These are phyloP conservation scores for Trichonephila clavata DNA, from an alignment of 1,140 invertebrate genomes.

Conservation along the genomic window DNA sequence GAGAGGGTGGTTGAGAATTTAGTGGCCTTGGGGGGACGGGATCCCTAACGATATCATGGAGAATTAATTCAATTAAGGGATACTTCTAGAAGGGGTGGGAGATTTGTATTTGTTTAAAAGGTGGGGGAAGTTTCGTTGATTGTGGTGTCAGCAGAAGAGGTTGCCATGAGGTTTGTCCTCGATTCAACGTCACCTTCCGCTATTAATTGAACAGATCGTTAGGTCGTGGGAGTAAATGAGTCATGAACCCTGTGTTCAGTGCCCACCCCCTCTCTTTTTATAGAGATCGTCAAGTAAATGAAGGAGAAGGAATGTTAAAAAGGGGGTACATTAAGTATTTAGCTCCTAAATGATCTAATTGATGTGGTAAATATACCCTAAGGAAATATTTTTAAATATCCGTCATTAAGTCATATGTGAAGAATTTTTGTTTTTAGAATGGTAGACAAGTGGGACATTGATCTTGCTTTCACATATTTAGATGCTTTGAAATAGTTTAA, in stretches of 20 bases:
- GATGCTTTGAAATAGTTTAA: too few relatives aligned
- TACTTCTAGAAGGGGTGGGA: conserved; percentile 50
- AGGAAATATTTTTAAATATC: not conserved
- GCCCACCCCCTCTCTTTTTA: not conserved
- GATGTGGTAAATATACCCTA: conserved; percentile 11
- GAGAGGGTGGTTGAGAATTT: conserved; percentile 18
- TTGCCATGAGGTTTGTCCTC: conserved; percentile 8
- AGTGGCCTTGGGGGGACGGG: conserved; percentile 16
- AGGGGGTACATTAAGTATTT: not conserved
- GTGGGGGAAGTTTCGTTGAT: conserved; percentile 13
- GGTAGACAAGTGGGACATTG: not conserved
- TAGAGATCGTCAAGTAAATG: conserved; percentile 1
- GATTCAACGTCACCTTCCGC: not conserved
- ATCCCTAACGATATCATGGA: conserved; percentile 71
- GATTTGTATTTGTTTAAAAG: conserved; percentile 75
- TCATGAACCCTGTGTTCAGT: conserved; percentile 21
- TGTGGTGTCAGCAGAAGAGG: conserved; percentile 28
- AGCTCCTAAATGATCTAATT: conserved; percentile 3
- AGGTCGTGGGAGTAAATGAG: conserved; percentile 40
- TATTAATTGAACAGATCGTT: conserved; percentile 63
- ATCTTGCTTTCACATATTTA: too few relatives aligned
- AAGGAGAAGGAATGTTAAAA: conserved; percentile 19
- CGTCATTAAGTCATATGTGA: not conserved
- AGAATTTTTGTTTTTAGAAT: not conserved
- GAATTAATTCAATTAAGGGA: conserved; percentile 76